A percentile compares a stretch with the other conserved stretches of the same genome.
phyloP scores from a whole-genome alignment of 2,888 invertebrate genomes.

The Pseudoips prasinana region DNA sequence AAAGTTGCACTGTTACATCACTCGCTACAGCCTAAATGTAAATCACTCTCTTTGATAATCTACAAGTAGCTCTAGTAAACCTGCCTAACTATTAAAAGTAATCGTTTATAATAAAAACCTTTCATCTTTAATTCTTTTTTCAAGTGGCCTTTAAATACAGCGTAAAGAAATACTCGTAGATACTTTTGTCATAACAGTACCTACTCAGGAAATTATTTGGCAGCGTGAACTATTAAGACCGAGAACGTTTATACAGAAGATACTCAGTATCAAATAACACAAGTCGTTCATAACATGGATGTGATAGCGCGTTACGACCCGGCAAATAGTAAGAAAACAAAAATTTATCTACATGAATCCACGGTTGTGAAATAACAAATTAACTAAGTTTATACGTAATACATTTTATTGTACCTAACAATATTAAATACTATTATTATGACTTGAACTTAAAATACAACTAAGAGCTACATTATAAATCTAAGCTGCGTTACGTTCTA shows the following conservation, averaged over 20 bases:
- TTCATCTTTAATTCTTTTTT: too few species aligned
- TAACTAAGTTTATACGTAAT: slow-evolving; percentile 35
- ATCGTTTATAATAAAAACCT: background rate
- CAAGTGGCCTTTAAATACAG: too few species aligned
- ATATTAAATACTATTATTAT: slow-evolving; percentile 79
- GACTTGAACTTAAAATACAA: slow-evolving; percentile 74
- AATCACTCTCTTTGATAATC: slow-evolving; percentile 9
- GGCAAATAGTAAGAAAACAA: slow-evolving; percentile 10
- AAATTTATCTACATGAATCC: slow-evolving; percentile 21
- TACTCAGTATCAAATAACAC: slow-evolving; percentile 5
- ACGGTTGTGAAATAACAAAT: slow-evolving; percentile 28
- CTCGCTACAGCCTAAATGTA: slow-evolving; percentile 10
- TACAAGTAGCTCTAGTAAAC: slow-evolving; percentile 1
- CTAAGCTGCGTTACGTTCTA: slow-evolving; percentile 56
- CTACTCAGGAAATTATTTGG: too few species aligned
- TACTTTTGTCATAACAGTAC: too few species aligned
- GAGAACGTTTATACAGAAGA: background rate
- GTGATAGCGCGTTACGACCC: slow-evolving; percentile 8
- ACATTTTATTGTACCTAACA: slow-evolving; percentile 65
- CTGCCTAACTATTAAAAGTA: slow-evolving; percentile 1
- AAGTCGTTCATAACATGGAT: slow-evolving; percentile 2
- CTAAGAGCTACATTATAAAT: slow-evolving; percentile 39
- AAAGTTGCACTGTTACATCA: slow-evolving; percentile 16
- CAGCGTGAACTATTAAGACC: too few species aligned
- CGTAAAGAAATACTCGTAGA: too few species aligned